Percentiles rank a stretch among this genome's conserved stretches.
Evolutionary conservation across 2,113 vertebrate species (phyloP).

Genomic region (Cyanistes caeruleus): DNA sequence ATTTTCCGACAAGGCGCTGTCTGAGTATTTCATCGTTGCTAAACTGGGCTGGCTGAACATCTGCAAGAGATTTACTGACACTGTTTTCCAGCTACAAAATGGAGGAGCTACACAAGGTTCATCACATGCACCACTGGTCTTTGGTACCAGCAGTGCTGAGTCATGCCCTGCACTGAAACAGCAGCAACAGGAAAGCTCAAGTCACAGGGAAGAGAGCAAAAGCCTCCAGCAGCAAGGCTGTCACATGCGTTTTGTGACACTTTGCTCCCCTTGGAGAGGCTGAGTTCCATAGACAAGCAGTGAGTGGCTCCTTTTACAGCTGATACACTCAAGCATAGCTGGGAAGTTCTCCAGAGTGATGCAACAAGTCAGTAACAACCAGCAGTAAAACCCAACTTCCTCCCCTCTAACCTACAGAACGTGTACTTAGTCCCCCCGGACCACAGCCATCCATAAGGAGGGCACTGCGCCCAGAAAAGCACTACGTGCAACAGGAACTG

Average conservation of each 20-base stretch:
- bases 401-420: not conserved
- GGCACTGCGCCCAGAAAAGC: not conserved
- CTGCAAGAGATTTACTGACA: not conserved
- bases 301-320: not conserved
- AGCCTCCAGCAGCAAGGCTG: not conserved
- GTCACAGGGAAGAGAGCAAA: not conserved
- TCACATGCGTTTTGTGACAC: accelerated
- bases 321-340: not conserved
- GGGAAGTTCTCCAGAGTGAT: not conserved
- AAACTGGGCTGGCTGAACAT: not conserved
- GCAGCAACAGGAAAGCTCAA: not conserved
- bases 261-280: not conserved
- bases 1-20: not conserved
- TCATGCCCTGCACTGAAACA: not conserved
- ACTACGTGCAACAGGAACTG: not conserved
- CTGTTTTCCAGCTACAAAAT: not conserved
- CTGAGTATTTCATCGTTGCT: not conserved
- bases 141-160: not conserved
- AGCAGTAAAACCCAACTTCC: not conserved
- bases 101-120: not conserved
- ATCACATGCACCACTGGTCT: not conserved
- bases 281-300: not conserved
- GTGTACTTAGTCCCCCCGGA: not conserved
- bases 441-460: not conserved
- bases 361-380: not conserved